Conservation (phyloP, 2,113 vertebrate species). For the Hiodon tergisus region DNA sequence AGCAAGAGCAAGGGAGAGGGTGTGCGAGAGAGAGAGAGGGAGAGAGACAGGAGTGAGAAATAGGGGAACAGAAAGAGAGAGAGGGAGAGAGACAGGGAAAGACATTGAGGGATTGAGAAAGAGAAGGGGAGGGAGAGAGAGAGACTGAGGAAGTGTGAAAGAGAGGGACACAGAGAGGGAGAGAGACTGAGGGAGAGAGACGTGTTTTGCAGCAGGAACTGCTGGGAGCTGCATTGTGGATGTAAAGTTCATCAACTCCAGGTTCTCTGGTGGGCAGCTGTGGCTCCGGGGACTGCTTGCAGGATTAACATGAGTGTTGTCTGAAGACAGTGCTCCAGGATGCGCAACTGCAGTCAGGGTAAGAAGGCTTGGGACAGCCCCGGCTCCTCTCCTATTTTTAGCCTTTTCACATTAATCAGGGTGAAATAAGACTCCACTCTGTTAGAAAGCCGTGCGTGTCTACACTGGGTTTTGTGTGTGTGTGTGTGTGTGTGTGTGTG, state of each 20-base stretch:
- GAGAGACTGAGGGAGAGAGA: constrained; percentile 8
- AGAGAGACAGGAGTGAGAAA: constrained; percentile 36
- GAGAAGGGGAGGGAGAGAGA: constrained; percentile 26
- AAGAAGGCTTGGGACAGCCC: constrained; percentile 40
- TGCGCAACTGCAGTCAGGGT: constrained; percentile 64
- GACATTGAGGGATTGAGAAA: constrained; percentile 35
- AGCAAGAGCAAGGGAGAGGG: constrained; percentile 32
- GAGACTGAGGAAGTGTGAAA: constrained; percentile 24
- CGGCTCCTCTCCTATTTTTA: neutral
- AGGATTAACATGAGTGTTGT: constrained; percentile 52
- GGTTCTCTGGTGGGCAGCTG: constrained; percentile 30
- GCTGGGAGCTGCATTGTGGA: constrained; percentile 47
- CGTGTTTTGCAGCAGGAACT: constrained; percentile 22
- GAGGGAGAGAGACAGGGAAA: constrained; percentile 35
- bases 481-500: constrained; percentile 6
- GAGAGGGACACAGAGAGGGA: constrained; percentile 25
- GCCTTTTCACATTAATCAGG: neutral
- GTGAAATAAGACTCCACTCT: neutral
- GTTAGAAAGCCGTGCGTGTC: neutral
- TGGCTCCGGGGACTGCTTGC: constrained; percentile 36
- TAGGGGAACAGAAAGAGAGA: constrained; percentile 21
- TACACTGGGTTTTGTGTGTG: neutral
- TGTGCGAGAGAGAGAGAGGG: constrained; percentile 28
- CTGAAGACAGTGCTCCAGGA: constrained; percentile 58
- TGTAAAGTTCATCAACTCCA: constrained; percentile 68